Evolutionary conservation across 2,797 vertebrate species (phyloP).

Genomic region (Carapus acus): DNA sequence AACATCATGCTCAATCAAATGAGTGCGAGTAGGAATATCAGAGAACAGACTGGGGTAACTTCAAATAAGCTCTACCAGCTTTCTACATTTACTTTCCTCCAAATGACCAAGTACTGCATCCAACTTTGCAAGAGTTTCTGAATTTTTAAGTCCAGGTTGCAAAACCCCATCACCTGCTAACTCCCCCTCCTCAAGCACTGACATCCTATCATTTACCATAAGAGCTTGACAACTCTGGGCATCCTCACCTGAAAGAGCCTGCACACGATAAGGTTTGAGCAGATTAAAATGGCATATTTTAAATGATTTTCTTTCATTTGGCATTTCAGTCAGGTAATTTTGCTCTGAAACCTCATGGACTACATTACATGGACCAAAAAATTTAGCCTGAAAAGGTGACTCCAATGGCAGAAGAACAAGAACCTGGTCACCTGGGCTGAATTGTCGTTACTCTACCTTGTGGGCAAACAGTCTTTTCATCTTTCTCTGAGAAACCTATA

Average conservation of each 20-base stretch:
- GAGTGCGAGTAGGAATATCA: not conserved
- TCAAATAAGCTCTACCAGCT: not conserved
- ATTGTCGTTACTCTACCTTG: no score
- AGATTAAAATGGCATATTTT: conserved; percentile 4
- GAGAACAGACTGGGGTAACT: conserved; percentile 10
- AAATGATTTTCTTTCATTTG: not conserved
- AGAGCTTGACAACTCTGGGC: not conserved
- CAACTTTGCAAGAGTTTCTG: conserved; percentile 3
- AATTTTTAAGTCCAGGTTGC: conserved; percentile 3
- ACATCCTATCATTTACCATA: not conserved
- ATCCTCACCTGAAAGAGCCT: not conserved
- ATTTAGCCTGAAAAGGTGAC: conserved; percentile 1
- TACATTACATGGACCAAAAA: not conserved
- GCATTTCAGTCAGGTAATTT: conserved; percentile 1
- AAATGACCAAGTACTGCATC: conserved; percentile 1
- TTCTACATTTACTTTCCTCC: conserved; percentile 1
- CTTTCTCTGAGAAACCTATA: no score
- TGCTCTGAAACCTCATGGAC: conserved; percentile 1
- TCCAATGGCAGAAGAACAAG: not conserved
- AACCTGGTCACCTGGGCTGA: no score
- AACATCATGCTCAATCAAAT: conserved; percentile 4
- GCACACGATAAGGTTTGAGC: conserved; percentile 1
- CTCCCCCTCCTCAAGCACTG: not conserved
- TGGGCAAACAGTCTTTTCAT: no score
- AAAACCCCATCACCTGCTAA: conserved; percentile 4